Base-by-base conservation (phyloP, 2,888 invertebrate species). In the Hyalella azteca region DNA sequence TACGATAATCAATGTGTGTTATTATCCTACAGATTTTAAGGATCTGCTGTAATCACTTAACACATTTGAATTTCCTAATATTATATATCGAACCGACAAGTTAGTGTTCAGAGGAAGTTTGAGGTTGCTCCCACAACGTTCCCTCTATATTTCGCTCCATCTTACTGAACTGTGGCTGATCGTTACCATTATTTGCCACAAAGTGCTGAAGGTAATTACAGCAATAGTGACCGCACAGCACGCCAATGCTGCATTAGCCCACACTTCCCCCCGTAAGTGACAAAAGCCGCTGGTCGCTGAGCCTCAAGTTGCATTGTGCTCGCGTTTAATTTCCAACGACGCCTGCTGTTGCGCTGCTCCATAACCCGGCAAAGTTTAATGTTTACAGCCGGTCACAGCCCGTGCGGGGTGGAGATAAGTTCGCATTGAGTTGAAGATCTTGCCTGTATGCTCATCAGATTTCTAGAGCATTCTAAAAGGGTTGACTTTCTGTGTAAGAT, bases 171-270 rank as follows among this genome's bases (percentile, higher is more conserved):
- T 66, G 32, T 66, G 19, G 39, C 36, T n/a, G 36, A 32, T 66
- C 66, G 66, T 66, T 66, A 66, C 66, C 66, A 66, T 66, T 36
- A 66, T 66, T 29, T 29, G 36, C 66, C 66, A 36, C 36, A 29
- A 66, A 66, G 66, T 66, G 66, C 32, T 36, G 66, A 32, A 36
- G 66, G 32, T 66, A 66, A 66, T 66, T 66, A 36, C 36, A n/a
- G 32, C 36, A 36, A 66, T 36, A 66, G 66, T 66, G 66, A 66
- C 66, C 66, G 19, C 66, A 66, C 32, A 66, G 66, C 66, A 36
- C 66, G 66, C 66, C 32, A 36, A 36, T 36, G 29, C 29, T 66
- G 29, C 66, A 66, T 66, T 66, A 66, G 32, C 66, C 29, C 19
- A 9, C 9, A 15, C 45, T 11, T 45, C 45, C n/a, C 54, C 29